phyloP scores from a whole-genome alignment of 2,113 vertebrate genomes.

The Regulus satrapa region DNA sequence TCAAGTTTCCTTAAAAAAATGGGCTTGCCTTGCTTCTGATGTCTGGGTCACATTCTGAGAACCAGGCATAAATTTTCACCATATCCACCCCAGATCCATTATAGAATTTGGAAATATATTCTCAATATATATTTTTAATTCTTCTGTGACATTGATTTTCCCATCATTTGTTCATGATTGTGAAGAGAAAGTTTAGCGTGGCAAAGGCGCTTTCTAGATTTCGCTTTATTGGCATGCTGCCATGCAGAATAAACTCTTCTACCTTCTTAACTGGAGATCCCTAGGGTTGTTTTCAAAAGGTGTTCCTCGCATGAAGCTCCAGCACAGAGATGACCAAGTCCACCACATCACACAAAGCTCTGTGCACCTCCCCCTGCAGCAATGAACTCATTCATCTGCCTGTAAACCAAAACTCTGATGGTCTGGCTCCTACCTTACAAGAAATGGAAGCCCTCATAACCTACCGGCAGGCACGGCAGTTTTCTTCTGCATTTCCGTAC shows the following conservation, averaged over 20 bases:
- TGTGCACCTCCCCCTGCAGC: neutral
- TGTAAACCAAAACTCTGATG: neutral
- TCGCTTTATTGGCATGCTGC: neutral
- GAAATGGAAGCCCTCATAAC: neutral
- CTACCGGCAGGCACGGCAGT: neutral
- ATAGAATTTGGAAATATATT: neutral
- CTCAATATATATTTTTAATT: neutral
- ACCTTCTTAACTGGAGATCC: neutral
- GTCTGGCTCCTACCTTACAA: neutral
- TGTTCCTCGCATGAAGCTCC: neutral
- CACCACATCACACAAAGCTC: neutral
- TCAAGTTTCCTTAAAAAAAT: neutral
- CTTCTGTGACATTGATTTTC: neutral
- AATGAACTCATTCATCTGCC: neutral
- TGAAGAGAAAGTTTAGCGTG: neutral
- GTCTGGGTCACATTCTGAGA: neutral
- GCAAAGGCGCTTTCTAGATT: neutral
- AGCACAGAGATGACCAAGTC: neutral
- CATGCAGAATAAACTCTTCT: neutral
- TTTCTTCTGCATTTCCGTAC: neutral
- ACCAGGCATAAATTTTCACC: neutral
- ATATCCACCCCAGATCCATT: neutral
- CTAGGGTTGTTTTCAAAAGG: neutral
- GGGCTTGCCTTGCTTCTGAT: neutral
- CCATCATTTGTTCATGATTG: neutral